These are phyloP conservation scores for Mesorhabditis belari DNA, from an alignment of 2,888 invertebrate species.

Conservation along the genomic window DNA sequence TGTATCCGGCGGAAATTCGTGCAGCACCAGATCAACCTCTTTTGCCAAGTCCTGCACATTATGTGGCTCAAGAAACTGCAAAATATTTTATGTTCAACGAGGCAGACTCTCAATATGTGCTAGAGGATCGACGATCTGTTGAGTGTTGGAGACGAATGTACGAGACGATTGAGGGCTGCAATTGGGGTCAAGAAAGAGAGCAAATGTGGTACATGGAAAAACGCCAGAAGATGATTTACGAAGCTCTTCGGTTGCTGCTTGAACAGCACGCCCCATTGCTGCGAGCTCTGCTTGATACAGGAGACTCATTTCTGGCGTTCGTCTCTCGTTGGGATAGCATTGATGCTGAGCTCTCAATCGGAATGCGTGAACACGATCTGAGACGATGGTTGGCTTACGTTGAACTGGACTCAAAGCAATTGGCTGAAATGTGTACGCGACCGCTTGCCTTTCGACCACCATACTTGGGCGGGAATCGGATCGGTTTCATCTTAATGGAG, in stretches of 20 bases:
- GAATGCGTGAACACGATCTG: slow-evolving; percentile 50
- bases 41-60: slow-evolving; percentile 43
- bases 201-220: slow-evolving; percentile 42
- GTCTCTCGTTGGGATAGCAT: slow-evolving; percentile 44
- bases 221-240: slow-evolving; percentile 29
- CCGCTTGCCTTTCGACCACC: slow-evolving; percentile 50
- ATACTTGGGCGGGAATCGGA: slow-evolving; percentile 50
- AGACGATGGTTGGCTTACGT: slow-evolving; percentile 30
- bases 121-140: slow-evolving; percentile 11
- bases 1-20: slow-evolving; percentile 46
- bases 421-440: slow-evolving; percentile 39
- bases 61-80: slow-evolving; percentile 34
- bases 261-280: slow-evolving; percentile 47
- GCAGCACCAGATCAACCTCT: slow-evolving; percentile 14
- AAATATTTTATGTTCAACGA: slow-evolving; percentile 23
- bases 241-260: slow-evolving; percentile 37
- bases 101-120: neutral
- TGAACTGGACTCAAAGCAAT: slow-evolving; percentile 35
- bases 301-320: slow-evolving; percentile 45
- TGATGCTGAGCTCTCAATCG: slow-evolving; percentile 45
- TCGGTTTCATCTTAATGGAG: slow-evolving; percentile 51
- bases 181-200: slow-evolving; percentile 25
- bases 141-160: slow-evolving; percentile 46
- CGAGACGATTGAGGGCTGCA: slow-evolving; percentile 24
- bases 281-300: slow-evolving; percentile 45